phyloP scores from a whole-genome alignment of 1,140 invertebrate genomes.

The Drosophila seguyi region DNA sequence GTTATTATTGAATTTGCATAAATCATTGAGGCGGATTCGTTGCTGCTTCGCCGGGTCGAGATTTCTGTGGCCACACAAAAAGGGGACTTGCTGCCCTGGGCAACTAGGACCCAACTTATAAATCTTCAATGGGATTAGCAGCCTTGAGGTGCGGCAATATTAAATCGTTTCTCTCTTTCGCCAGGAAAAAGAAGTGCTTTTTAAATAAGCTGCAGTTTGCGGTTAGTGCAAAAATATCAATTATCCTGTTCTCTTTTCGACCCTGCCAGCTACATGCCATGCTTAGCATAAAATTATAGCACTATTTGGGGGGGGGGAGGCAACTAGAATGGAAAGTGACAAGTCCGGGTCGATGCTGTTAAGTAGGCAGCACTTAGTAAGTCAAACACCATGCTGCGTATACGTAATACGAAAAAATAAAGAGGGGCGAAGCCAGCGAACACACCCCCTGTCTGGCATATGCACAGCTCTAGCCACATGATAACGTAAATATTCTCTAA shows the following conservation, averaged over 20 bases:
- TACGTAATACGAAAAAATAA: constrained; percentile 35
- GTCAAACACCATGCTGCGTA: constrained; percentile 45
- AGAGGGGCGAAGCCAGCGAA: not conserved
- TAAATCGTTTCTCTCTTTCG: not conserved
- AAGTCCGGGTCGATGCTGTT: constrained; percentile 23
- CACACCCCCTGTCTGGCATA: constrained; percentile 35
- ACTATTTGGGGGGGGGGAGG: constrained; percentile 11
- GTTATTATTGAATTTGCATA: constrained; percentile 50
- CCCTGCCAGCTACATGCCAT: not conserved
- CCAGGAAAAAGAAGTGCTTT: too few relatives aligned
- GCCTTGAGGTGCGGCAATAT: not conserved
- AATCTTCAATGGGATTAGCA: constrained; percentile 6
- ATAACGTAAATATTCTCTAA: constrained; percentile 38
- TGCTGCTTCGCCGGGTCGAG: constrained; percentile 5
- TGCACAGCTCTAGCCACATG: constrained; percentile 7
- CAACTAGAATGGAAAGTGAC: not conserved
- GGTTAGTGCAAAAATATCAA: constrained; percentile 6
- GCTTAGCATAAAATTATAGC: constrained; percentile 20
- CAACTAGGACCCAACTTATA: not conserved
- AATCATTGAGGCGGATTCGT: constrained; percentile 29
- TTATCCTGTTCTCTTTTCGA: constrained; percentile 17
- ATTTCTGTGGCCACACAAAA: constrained; percentile 14
- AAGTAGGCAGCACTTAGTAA: constrained; percentile 46
- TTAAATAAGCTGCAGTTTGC: constrained; percentile 15
- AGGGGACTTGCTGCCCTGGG: not conserved